A percentile compares a stretch with the other conserved stretches of the same genome.
These are phyloP conservation scores for Gibbula magus DNA, from an alignment of 2,888 invertebrate species.

Conservation along the genomic window DNA sequence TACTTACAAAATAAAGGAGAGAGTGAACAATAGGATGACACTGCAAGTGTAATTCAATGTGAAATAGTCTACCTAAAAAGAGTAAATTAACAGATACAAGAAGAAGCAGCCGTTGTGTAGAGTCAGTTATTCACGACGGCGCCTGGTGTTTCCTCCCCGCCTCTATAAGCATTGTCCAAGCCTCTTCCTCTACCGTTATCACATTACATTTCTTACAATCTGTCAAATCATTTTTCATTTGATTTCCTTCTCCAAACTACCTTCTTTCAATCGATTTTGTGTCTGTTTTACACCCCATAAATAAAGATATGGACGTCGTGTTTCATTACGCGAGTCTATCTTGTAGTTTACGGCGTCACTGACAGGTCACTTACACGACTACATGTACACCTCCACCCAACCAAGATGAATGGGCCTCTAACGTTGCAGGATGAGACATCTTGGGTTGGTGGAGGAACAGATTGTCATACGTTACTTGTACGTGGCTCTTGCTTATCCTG, in stretches of 20 bases:
- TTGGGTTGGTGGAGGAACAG: too few relatives aligned
- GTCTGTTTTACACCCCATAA: conserved; percentile 4
- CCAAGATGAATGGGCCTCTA: too few relatives aligned
- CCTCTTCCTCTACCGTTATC: not conserved
- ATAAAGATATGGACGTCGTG: not conserved
- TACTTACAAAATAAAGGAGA: too few relatives aligned
- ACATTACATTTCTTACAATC: conserved; percentile 1
- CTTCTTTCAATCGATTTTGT: not conserved
- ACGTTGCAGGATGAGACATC: too few relatives aligned
- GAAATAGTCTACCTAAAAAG: too few relatives aligned
- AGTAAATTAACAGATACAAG: too few relatives aligned
- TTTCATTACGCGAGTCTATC: not conserved
- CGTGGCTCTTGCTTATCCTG: too few relatives aligned
- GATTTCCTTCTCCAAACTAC: not conserved
- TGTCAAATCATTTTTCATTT: conserved; percentile 6
- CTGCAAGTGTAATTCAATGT: too few relatives aligned
- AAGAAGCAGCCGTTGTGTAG: not conserved
- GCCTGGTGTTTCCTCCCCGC: not conserved
- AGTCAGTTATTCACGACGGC: not conserved
- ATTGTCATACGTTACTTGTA: too few relatives aligned
- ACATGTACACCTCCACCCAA: too few relatives aligned
- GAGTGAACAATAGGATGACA: too few relatives aligned
- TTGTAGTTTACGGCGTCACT: not conserved
- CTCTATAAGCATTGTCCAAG: not conserved
- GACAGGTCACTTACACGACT: too few relatives aligned